Percentiles rank a stretch among this genome's conserved stretches.
These are phyloP conservation scores for Tetragnatha versicolor DNA, from an alignment of 1,140 invertebrate genomes.

Conservation along the genomic window DNA sequence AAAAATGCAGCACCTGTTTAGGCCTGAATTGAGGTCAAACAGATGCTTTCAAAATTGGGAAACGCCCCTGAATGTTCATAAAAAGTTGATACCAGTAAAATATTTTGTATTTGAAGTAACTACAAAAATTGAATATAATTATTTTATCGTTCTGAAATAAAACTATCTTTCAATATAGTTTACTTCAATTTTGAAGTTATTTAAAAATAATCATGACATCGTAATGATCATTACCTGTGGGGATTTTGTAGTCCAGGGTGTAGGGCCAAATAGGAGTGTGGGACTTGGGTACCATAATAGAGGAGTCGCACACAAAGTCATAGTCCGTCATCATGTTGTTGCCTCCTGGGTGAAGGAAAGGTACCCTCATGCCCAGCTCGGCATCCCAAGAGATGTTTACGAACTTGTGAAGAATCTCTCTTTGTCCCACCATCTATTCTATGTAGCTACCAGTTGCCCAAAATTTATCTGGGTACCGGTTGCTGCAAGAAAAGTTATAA, in stretches of 20 bases:
- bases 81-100: no score
- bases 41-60: no score
- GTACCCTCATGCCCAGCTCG: conserved; percentile 75
- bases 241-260: conserved; percentile 93
- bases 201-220: no score
- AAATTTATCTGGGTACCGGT: conserved; percentile 70
- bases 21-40: no score
- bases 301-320: conserved; percentile 93
- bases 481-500: conserved; percentile 60
- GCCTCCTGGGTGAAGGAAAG: conserved; percentile 88
- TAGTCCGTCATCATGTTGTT: conserved; percentile 94
- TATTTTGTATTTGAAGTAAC: no score
- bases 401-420: conserved; percentile 83
- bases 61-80: no score
- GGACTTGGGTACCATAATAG: conserved; percentile 87
- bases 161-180: no score
- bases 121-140: no score
- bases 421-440: conserved; percentile 93
- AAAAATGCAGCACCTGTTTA: no score
- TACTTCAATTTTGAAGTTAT: no score
- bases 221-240: no score
- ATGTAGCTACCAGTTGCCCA: conserved; percentile 88
- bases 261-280: conserved; percentile 90
- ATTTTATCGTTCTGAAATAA: no score
- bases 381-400: conserved; percentile 83